phyloP scores from a whole-genome alignment of 1,140 invertebrate species.

The Coenobita brevimanus region DNA sequence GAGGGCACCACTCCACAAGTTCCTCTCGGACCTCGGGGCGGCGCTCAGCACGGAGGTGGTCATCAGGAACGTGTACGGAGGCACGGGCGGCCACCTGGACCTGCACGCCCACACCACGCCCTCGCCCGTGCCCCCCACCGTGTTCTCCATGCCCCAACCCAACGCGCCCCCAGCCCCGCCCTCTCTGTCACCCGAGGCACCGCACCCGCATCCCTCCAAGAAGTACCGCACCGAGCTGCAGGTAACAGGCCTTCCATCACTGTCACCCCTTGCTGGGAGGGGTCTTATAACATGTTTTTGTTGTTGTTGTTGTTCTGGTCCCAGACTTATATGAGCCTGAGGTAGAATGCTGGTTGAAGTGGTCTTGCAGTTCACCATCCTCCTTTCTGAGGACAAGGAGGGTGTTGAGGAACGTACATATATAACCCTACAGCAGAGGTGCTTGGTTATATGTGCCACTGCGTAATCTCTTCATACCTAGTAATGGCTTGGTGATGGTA shows the following conservation, averaged over 20 bases:
- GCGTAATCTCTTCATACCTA: too few relatives aligned
- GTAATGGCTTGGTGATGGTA: too few relatives aligned
- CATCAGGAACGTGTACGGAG: slow-evolving; percentile 59
- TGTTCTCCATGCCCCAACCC: slow-evolving; percentile 43
- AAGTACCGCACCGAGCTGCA: slow-evolving; percentile 61
- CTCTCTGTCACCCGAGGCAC: slow-evolving; percentile 29
- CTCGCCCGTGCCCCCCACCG: neutral
- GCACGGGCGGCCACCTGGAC: slow-evolving; percentile 33
- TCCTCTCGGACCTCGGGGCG: slow-evolving; percentile 61
- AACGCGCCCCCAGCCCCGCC: slow-evolving; percentile 10
- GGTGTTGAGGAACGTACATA: too few relatives aligned
- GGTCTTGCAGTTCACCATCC: too few relatives aligned
- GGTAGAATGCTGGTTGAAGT: too few relatives aligned
- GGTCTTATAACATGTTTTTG: too few relatives aligned
- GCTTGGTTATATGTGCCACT: too few relatives aligned
- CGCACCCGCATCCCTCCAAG: slow-evolving; percentile 31
- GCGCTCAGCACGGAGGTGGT: slow-evolving; percentile 58
- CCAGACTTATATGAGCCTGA: too few relatives aligned
- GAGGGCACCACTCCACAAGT: slow-evolving; percentile 55
- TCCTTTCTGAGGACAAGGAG: too few relatives aligned
- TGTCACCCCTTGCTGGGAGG: too few relatives aligned
- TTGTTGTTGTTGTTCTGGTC: too few relatives aligned
- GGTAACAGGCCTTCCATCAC: neutral
- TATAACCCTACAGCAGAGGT: too few relatives aligned
- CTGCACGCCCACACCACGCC: slow-evolving; percentile 49